Evolutionary conservation across 2,797 vertebrate genomes (phyloP), one percentile per base, ranked within the genome.

Genomic region (Rhadinocentrus ornatus): DNA sequence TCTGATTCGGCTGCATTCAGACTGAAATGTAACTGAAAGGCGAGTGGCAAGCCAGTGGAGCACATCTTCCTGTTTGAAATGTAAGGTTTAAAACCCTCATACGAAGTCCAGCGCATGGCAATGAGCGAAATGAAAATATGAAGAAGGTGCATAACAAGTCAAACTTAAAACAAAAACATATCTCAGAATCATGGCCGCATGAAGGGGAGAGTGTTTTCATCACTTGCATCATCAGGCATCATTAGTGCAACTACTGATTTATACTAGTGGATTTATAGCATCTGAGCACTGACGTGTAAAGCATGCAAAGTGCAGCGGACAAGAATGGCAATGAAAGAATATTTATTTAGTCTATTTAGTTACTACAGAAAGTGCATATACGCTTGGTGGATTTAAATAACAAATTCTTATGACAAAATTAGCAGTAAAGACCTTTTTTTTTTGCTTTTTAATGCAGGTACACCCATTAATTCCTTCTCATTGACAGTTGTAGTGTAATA

Each of bases 1-100:
- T 79, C 66, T 72, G 81, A 32, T 56, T 73, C 22, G 72, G 68
- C 77, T 64, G 84, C 71, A 29, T 66, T 50, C 67, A 65, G 60
- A 71, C 20, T 53, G 29, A 74, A 75, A 71, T 69, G 79, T 60
- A 63, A 70, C 78, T 81, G 65, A 32, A 65, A 71, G 41, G 60
- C 29, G 26, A 66, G 54, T 48, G 39, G 68, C 63, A 57, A 69
- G 69, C 70, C 68, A 27, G 72, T 50, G 73, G 56, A 75, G 67
- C 6, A 22, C 55, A 35, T 75, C 70, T 37, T 71, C 39, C 61
- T 27, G 60, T 62, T 75, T 75, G 16, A 71, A 73, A 63, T 58
- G 7, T 63, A 73, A 22, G 62, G 48, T 52, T 62, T 77, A 65
- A 64, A 78, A 59, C 11, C 34, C 60, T 37, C 62, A 71, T 39